Evolutionary conservation across 2,113 vertebrate species (phyloP), one percentile per base, ranked within the genome.

Genomic region (Heloderma charlesbogerti): DNA sequence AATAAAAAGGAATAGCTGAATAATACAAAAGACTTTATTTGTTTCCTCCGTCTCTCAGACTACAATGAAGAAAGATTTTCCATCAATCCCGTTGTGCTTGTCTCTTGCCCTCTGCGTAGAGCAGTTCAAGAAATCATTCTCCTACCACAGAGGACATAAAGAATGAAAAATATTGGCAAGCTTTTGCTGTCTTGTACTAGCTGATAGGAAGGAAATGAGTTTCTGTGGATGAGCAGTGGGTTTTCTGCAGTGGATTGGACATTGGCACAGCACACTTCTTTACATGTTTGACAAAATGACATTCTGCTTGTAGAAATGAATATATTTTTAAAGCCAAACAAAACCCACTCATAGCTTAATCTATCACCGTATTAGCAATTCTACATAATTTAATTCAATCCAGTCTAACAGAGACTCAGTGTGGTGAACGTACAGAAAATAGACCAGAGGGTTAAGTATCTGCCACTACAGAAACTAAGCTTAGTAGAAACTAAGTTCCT

Each of bases 41-140:
- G 90, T 88, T 91, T 89, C 25, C 71, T n/a, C 78, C 5, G 2
- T 37, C 75, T 7, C 3, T 37, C 75, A 0, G 63, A 85, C 51
- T 82, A 20, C 67, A 86, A 83, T 78, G 83, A 80, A 22, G 29
- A 34, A 80, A 34, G 84, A 29, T 40, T 89, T 87, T 84, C 90
- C 71, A 77, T 91, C n/a, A 54, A 0, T 92, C 10, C 4, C 48
- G 4, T 43, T 90, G 1, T 16, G 3, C 89, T 93, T 92, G 43
- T 86, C 74, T 94, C 66, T 92, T 57, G 74, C 16, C 0, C 0
- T 71, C 7, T 87, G 12, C 79, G 0, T 4, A 69, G n/a, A 92
- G 0, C n/a, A 84, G 66, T 84, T 84, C 74, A 84, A 88, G n/a
- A 94, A 95, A 91, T 88, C 34, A 84, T 29, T 86, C 89, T 89